phyloP scores from a whole-genome alignment of 1,140 invertebrate genomes.

The Hestina assimilis region DNA sequence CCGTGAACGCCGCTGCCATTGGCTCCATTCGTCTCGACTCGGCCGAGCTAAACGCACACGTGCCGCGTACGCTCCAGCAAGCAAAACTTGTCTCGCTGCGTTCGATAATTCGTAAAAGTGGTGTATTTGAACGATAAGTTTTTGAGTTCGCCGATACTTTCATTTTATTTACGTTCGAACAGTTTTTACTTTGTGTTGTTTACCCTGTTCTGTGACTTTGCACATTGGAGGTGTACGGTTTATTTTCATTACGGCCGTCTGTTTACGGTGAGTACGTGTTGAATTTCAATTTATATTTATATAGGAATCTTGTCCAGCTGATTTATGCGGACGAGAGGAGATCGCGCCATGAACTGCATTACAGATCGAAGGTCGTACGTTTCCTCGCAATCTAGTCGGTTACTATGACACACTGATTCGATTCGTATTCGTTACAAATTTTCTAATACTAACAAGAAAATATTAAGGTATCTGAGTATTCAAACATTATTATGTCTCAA shows the following conservation, averaged over 20 bases:
- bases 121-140: constrained; percentile 48
- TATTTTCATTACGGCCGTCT: constrained; percentile 66
- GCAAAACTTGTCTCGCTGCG: constrained; percentile 61
- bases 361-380: constrained; percentile 56
- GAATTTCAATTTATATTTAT: constrained; percentile 65
- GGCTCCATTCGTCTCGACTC: constrained; percentile 54
- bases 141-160: constrained; percentile 48
- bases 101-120: constrained; percentile 57
- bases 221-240: constrained; percentile 69
- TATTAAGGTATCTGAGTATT: not conserved
- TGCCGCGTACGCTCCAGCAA: constrained; percentile 36
- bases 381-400: constrained; percentile 45
- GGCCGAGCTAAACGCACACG: constrained; percentile 45
- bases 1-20: constrained; percentile 18
- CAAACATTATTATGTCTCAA: too few relatives aligned
- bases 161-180: constrained; percentile 50
- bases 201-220: constrained; percentile 61
- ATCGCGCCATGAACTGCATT: constrained; percentile 64
- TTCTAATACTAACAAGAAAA: constrained; percentile 3
- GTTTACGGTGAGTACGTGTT: constrained; percentile 67
- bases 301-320: constrained; percentile 55
- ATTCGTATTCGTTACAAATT: constrained; percentile 16
- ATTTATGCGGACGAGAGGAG: constrained; percentile 63
- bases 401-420: constrained; percentile 34
- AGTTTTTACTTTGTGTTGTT: constrained; percentile 69